Evolutionary conservation across 1,140 invertebrate species (phyloP), one percentile per base, ranked within the genome.

Genomic region (Drosophila parvula): DNA sequence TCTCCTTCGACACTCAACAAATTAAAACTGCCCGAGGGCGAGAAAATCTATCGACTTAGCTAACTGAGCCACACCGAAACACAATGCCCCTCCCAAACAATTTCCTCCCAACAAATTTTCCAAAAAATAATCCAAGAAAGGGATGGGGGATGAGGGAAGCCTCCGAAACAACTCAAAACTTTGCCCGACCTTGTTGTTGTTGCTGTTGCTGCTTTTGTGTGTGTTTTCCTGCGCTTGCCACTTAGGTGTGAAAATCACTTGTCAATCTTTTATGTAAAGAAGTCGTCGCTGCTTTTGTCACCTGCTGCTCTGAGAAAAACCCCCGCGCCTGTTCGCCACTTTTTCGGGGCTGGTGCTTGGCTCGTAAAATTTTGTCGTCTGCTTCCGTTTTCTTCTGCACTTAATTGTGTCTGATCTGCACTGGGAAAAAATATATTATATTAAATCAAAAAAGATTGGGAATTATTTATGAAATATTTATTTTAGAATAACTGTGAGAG

Each of bases 261-360:
- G 84, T 84, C 84, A 88, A 88, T 89, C 84, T 88, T 88, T 88
- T 88, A 89, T 89, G 84, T 89, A 84, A 89, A 89, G 80, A 89
- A 73, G 65, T 76, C 48, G 61, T 67, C 71, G 56, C 36, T 60
- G 63, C 63, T 71, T 58, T 81, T 57, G 69, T 75, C 79, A 81
- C 70, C 81, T 86, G 69, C 61, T 55, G 47, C 55, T 63, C 47
- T 55, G 41, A 32, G 58, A 40, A 44, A 36, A 27, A 27, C 22
- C 16, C 30, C 16, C 18, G 36, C 40, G 38, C 40, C 14, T 10
- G 30, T 18, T 44, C 36, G 50, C 27, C 55, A 57, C 57, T 55
- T 62, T 62, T 45, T 73, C 41, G 48, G 45, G 11, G 12, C 34
- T 38, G 51, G 12, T 63, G 58, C 69, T 63, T 50, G 47, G 58